A percentile compares a stretch with the other conserved stretches of the same genome.
phyloP scores from a whole-genome alignment of 2,113 vertebrate species.

The Pheucticus melanocephalus region DNA sequence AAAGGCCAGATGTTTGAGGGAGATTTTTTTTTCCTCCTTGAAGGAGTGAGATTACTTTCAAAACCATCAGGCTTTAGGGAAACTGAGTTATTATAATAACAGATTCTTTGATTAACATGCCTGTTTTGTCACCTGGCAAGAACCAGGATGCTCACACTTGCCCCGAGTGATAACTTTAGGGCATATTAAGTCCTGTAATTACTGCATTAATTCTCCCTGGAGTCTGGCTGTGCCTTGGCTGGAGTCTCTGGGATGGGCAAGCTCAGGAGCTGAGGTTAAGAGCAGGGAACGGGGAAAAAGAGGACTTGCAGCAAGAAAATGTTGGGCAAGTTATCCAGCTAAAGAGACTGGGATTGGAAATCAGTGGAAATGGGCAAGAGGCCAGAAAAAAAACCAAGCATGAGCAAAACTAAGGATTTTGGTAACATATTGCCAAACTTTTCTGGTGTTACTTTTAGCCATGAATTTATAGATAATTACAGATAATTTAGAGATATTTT shows the following conservation, averaged over 20 bases:
- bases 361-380: background rate
- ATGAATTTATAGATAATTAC: background rate
- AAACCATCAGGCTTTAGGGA: background rate
- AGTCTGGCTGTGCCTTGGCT: background rate
- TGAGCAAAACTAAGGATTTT: background rate
- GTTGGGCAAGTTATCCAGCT: background rate
- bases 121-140: background rate
- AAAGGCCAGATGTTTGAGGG: slow-evolving; percentile 6
- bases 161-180: background rate
- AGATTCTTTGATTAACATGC: background rate
- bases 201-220: background rate
- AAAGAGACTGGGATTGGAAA: background rate
- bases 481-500: too few species aligned
- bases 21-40: background rate
- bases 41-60: background rate
- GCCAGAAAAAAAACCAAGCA: background rate
- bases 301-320: background rate
- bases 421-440: background rate
- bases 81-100: background rate
- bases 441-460: background rate
- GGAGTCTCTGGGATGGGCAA: background rate
- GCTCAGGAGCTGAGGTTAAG: background rate
- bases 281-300: background rate
- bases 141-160: background rate
- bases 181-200: background rate